Base-by-base conservation (phyloP, 2,797 vertebrate species). In the Gymnothorax javanicus region DNA sequence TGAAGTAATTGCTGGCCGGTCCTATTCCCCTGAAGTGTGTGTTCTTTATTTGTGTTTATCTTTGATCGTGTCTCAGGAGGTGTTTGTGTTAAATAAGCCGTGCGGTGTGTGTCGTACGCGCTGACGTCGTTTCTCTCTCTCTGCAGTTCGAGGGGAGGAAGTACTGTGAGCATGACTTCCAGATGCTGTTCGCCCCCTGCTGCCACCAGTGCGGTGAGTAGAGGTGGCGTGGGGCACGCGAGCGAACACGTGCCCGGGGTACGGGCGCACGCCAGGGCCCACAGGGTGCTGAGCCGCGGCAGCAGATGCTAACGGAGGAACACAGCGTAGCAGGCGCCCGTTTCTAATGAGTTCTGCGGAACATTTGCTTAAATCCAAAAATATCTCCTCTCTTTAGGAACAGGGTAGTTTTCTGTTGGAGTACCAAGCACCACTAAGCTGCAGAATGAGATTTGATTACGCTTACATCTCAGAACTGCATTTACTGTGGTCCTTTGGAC, bases 91-190 rank as follows among this genome's bases (percentile, higher is more conserved):
- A 56, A 60, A 56, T 9, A 33, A 20, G 85, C 27, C 33, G 15
- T 56, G 62, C 57, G 50, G 15, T 50, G 77, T 57, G 25, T 12
- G 75, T 69, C 82, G n/a, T 8, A 11, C 4, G 12, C 5, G 13
- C 20, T 59, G n/a, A 27, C 81, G 7, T 87, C 50, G 86, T 43
- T 43, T 20, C 8, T 91, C 92, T 95, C 90, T 89, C 1, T 87
- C 95, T 95, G 83, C 93, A 98, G 99, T 99, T 99, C 94, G 99
- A 99, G 96, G 98, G 98, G 91, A 97, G 99, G 91, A 99, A 99
- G 90, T 99, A 99, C 93, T 99, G 99, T 43, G 99, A 99, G 91
- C 98, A 99, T 92, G 99, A 99, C 92, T 99, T 99, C 94, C 99
- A 99, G 94, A 99, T 99, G 98, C 96, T 99, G 87, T 99, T 99